Percentiles rank a stretch among this genome's conserved stretches.
Evolutionary conservation across 1,140 invertebrate genomes (phyloP).

Genomic region (Marisa cornuarietis): DNA sequence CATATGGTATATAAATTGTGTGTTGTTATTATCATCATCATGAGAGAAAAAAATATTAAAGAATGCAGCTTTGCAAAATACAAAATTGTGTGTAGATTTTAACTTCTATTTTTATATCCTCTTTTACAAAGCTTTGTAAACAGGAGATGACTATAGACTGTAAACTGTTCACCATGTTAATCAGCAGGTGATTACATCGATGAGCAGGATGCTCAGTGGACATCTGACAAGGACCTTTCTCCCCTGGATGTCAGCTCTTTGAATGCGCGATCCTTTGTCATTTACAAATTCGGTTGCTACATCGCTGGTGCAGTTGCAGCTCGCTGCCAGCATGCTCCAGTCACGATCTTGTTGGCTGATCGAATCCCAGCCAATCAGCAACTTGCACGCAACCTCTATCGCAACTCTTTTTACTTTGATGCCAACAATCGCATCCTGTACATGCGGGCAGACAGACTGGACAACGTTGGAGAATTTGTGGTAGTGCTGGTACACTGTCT

Average conservation of each 20-base stretch:
- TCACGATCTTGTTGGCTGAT: conserved; percentile 59
- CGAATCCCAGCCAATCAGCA: conserved; percentile 56
- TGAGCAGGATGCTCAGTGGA: conserved; percentile 53
- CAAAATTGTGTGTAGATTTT: no score
- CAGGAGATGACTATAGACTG: no score
- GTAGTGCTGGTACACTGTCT: conserved; percentile 59
- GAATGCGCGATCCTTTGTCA: conserved; percentile 56
- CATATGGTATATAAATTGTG: no score
- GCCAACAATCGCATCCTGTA: conserved; percentile 62
- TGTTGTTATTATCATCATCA: no score
- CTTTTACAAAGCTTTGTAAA: no score
- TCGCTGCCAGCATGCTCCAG: conserved; percentile 53
- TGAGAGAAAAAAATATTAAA: no score
- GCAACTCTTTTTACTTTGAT: conserved; percentile 63
- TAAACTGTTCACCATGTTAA: no score
- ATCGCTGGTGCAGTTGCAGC: conserved; percentile 48
- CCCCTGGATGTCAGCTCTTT: conserved; percentile 60
- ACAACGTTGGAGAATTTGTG: conserved; percentile 60
- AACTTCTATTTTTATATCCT: no score
- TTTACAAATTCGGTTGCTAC: conserved; percentile 63
- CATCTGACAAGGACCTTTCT: conserved; percentile 50
- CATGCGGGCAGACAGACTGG: conserved; percentile 52
- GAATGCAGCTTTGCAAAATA: no score
- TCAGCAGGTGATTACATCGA: conserved; percentile 56
- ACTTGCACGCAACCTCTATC: conserved; percentile 53